Conservation (phyloP, 2,113 vertebrate genomes). For the Rhinolophus sinicus region DNA sequence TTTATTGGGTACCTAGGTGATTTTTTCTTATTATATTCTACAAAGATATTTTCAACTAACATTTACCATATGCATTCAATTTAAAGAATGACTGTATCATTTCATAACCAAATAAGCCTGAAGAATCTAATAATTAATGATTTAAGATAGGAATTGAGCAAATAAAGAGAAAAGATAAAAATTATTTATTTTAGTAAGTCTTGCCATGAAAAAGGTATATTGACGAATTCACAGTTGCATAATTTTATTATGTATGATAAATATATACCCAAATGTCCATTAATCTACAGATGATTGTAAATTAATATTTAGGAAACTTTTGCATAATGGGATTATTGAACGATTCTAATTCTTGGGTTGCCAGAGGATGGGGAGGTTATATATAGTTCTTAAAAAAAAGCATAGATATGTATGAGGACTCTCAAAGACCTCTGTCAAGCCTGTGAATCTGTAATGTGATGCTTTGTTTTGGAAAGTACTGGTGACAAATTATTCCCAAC, state of each 20-base stretch:
- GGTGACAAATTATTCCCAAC: slow-evolving; percentile 60
- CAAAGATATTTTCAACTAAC: neutral
- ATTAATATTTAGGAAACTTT: neutral
- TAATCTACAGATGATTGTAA: neutral
- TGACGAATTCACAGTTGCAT: neutral
- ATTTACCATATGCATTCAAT: neutral
- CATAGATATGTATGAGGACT: slow-evolving; percentile 8
- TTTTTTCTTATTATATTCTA: neutral
- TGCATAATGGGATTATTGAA: neutral
- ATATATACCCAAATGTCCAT: neutral
- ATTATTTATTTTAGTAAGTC: neutral
- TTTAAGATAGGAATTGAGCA: neutral
- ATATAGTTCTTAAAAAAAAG: neutral
- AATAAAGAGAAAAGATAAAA: neutral
- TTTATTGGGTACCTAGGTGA: neutral
- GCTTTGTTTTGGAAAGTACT: slow-evolving; percentile 66
- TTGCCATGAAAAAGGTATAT: neutral
- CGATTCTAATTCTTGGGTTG: slow-evolving; percentile 25
- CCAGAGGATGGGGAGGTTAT: neutral
- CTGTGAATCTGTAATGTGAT: slow-evolving; percentile 59
- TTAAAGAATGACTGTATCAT: neutral
- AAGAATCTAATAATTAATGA: neutral
- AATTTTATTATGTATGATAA: neutral
- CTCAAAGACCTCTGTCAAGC: slow-evolving; percentile 52
- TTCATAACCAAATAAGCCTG: neutral